Evolutionary conservation across 1,140 invertebrate genomes (phyloP).

Genomic region (Spodoptera frugiperda): DNA sequence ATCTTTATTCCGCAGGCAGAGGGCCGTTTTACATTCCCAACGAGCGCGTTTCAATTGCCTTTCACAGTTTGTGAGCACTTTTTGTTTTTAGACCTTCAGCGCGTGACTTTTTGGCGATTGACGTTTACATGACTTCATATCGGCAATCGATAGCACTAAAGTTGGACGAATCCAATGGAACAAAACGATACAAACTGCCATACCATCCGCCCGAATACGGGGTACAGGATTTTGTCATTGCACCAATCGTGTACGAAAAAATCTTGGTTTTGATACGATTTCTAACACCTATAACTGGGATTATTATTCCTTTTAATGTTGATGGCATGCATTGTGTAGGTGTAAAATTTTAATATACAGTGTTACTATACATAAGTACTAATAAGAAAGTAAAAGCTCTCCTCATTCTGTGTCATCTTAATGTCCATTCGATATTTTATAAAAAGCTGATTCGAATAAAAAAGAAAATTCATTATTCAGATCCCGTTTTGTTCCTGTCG

Average conservation of each 20-base stretch:
- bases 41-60: slow-evolving; percentile 43
- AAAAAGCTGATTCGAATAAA: too few relatives aligned
- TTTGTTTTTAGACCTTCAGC: slow-evolving; percentile 37
- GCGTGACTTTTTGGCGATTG: slow-evolving; percentile 32
- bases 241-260: neutral
- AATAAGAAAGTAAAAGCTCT: too few relatives aligned
- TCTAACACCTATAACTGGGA: too few relatives aligned
- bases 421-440: too few relatives aligned
- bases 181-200: slow-evolving; percentile 5
- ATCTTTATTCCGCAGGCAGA: slow-evolving; percentile 30
- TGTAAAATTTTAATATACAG: too few relatives aligned
- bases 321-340: too few relatives aligned
- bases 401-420: too few relatives aligned
- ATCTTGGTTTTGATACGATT: neutral
- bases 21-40: slow-evolving; percentile 38
- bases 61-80: slow-evolving; percentile 32
- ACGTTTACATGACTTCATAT: slow-evolving; percentile 41
- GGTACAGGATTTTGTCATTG: neutral
- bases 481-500: too few relatives aligned
- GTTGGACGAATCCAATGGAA: slow-evolving; percentile 16
- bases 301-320: too few relatives aligned
- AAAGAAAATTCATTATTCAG: too few relatives aligned
- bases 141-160: slow-evolving; percentile 6
- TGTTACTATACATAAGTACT: too few relatives aligned
- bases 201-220: neutral